Evolutionary conservation across 1,140 invertebrate genomes (phyloP).

Genomic region (Goniozus legneri): DNA sequence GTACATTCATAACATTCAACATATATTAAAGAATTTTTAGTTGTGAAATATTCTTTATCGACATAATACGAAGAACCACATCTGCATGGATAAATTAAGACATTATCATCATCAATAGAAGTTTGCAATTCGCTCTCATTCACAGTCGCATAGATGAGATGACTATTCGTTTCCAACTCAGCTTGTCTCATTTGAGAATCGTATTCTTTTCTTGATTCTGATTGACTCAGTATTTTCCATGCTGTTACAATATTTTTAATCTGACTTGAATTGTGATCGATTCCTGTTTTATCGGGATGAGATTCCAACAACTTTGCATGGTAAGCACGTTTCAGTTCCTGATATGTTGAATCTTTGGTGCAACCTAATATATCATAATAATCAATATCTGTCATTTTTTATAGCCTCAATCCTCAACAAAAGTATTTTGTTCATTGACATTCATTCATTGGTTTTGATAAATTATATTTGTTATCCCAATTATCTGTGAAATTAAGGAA

Average conservation of each 20-base stretch:
- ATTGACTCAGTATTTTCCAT: slow-evolving; percentile 61
- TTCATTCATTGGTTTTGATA: too few species aligned
- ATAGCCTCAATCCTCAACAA: too few species aligned
- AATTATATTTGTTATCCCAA: too few species aligned
- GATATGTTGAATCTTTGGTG: slow-evolving; percentile 49
- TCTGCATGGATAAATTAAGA: slow-evolving; percentile 59
- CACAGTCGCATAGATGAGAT: slow-evolving; percentile 59
- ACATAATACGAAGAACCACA: slow-evolving; percentile 64
- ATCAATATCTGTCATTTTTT: slow-evolving; percentile 25
- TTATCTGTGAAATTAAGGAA: too few species aligned
- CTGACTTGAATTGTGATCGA: slow-evolving; percentile 27
- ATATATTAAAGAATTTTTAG: slow-evolving; percentile 46
- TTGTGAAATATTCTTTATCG: slow-evolving; percentile 42
- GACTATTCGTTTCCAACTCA: slow-evolving; percentile 52
- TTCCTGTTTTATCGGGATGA: slow-evolving; percentile 63
- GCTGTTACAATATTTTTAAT: slow-evolving; percentile 62
- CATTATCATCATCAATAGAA: slow-evolving; percentile 35
- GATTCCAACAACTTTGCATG: slow-evolving; percentile 56
- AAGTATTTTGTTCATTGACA: too few species aligned
- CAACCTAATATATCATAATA: slow-evolving; percentile 63
- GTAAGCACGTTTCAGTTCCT: slow-evolving; percentile 64
- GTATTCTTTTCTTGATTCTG: slow-evolving; percentile 57
- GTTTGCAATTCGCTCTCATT: slow-evolving; percentile 52
- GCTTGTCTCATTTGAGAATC: slow-evolving; percentile 55
- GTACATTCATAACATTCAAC: slow-evolving; percentile 67